Evolutionary conservation across 2,113 vertebrate species (phyloP), one percentile per base, ranked within the genome.

Genomic region (Gymnocephalus cernua): DNA sequence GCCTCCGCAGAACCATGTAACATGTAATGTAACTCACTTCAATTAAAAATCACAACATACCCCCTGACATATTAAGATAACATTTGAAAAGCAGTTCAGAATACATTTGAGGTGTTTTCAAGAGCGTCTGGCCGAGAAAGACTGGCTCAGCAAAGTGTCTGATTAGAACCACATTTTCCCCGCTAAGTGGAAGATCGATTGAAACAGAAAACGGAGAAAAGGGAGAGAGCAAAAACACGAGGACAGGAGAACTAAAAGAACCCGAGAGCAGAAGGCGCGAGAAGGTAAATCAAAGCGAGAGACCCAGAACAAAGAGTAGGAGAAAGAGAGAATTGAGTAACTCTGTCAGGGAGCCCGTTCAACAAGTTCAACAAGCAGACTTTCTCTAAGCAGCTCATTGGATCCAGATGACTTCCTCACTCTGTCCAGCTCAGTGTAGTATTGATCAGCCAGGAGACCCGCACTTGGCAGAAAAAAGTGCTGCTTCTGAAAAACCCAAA

Each of bases 321-420:
- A 74, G 72, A 81, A 67, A 71, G 45, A 84, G 41, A 82, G 68
- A 86, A 74, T 11, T 47, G 45, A 80, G 79, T 84, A 88, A 89
- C 79, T 89, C 64, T 85, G 86, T 86, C 80, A 83, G 77, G 88
- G 83, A 90, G 71, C 79, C 85, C 81, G 77, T 68, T 88, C 73
- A 82, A 83, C 82, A 84, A 91, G 82, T 90, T 87, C 84, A 89
- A 82, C 76, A 88, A 84, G 76, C 84, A 79, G 79, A 78, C 76
- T 78, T 82, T 89, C 80, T 84, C 63, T 50, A 47, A 74, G 66
- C 86, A 81, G 75, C 90, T 90, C 87, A 93, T 91, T 91, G 87
- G 67, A 89, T 91, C 92, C 90, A 93, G 92, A 91, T 93, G 91
- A 92, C 80, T 72, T 88, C 85, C 74, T 83, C 65, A 62, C 75